Base-by-base conservation (phyloP, 37 sponge, comb jelly and placozoan species). In the Spongia lamella region DNA sequence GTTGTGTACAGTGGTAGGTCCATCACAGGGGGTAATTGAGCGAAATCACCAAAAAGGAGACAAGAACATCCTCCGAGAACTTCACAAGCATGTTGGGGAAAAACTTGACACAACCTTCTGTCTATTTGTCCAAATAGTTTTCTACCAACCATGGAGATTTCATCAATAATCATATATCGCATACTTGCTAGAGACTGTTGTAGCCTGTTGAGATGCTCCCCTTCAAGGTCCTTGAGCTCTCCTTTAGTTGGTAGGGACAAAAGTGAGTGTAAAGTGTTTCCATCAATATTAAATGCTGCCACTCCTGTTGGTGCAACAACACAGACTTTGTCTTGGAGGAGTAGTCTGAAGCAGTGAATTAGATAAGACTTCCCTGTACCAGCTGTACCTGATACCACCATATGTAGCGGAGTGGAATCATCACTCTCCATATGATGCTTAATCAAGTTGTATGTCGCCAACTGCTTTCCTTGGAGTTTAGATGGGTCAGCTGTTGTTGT, bases 361-460 rank as follows among this genome's bases (percentile, higher is more conserved):
- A 76, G 66, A 31, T 50, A 78, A 14, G 79, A 78, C 27, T 78
- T 78, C 1, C 79, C 76, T 14, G 76, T 75, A n/a, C n/a, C n/a
- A n/a, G n/a, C n/a, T n/a, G n/a, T n/a, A n/a, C n/a, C n/a, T n/a
- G n/a, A n/a, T n/a, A 30, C 76, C 14, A 75, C 38, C 27, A 75
- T 29, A 11, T 36, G 58, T 26, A 76, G 66, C 13, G 77, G 77
- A 38, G 5, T 13, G 9, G 36, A 2, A 53, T 14, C 60, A 55
- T 19, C 20, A 16, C n/a, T 51, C 50, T 31, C 22, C 22, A 77
- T 22, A 47, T 77, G 77, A 3, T 43, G 66, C 66, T 77, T 19
- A 13, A 77, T 66, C 11, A 38, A 39, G 32, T 21, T 29, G 66
- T 77, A 77, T 7, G 35, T 66, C 22, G 16, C 21, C 37, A 35